A percentile compares a stretch with the other conserved stretches of the same genome.
Evolutionary conservation across 2,113 vertebrate genomes (phyloP).

Genomic region (Seriola aureovittata): DNA sequence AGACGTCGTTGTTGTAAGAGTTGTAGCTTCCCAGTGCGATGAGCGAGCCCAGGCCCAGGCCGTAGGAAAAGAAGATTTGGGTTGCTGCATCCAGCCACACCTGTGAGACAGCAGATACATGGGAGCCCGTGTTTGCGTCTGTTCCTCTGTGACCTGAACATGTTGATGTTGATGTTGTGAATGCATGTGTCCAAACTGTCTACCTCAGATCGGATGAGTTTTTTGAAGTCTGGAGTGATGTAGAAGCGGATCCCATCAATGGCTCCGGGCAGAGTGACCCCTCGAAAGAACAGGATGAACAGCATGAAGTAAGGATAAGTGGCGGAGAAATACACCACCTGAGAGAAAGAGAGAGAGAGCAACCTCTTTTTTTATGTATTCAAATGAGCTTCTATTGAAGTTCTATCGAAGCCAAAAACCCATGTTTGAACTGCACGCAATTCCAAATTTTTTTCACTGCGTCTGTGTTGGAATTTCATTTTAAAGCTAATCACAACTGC

Average conservation of each 20-base stretch:
- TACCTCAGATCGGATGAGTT: conserved; percentile 89
- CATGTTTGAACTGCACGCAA: background rate
- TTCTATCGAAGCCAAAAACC: background rate
- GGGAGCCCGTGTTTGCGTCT: background rate
- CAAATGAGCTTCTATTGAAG: background rate
- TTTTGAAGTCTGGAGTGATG: conserved; percentile 92
- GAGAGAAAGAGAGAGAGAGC: background rate
- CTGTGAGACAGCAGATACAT: conserved; percentile 62
- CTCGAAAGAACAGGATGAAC: conserved; percentile 92
- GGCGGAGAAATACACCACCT: conserved; percentile 95
- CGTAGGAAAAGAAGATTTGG: conserved; percentile 95
- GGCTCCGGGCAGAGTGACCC: conserved; percentile 91
- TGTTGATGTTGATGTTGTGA: no score
- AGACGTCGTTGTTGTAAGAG: conserved; percentile 90
- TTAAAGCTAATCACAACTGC: background rate
- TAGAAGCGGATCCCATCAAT: conserved; percentile 92
- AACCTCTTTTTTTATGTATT: background rate
- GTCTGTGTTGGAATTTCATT: background rate
- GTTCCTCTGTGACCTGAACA: background rate
- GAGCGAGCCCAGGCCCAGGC: conserved; percentile 91
- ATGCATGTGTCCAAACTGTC: background rate
- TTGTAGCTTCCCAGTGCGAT: conserved; percentile 95
- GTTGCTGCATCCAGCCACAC: conserved; percentile 95
- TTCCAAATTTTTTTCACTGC: background rate
- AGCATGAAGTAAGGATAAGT: conserved; percentile 96